Percentiles rank a stretch among this genome's conserved stretches.
These are phyloP conservation scores for Epistrophe eligans DNA, from an alignment of 2,888 invertebrate genomes.

Conservation along the genomic window DNA sequence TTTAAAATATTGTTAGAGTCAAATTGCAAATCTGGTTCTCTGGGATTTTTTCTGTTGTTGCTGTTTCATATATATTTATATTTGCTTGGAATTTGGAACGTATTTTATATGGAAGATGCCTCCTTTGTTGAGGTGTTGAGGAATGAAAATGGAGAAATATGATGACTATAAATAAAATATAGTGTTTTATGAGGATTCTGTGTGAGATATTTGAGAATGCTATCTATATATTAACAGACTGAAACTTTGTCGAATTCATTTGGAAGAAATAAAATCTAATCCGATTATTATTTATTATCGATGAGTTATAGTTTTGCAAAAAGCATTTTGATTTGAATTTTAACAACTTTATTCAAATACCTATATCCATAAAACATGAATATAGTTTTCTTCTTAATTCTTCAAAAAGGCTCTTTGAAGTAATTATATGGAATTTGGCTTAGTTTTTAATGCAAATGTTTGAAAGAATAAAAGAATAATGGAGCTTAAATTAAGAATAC, in stretches of 20 bases:
- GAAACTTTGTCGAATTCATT: background rate
- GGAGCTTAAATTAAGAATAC: too few species aligned
- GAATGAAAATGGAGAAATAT: background rate
- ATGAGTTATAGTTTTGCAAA: background rate
- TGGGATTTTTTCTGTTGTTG: background rate
- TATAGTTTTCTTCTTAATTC: too few species aligned
- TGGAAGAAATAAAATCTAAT: background rate
- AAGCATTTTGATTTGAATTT: background rate
- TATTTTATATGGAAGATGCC: background rate
- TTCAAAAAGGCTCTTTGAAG: too few species aligned
- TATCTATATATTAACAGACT: constrained; percentile 4
- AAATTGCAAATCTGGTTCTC: constrained; percentile 55
- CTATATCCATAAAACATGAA: background rate
- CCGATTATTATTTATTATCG: background rate
- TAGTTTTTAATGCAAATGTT: background rate
- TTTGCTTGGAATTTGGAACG: background rate
- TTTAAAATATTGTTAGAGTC: constrained; percentile 48
- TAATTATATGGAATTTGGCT: background rate
- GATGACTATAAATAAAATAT: background rate
- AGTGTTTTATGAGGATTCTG: background rate
- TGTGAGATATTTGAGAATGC: background rate
- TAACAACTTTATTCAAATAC: background rate
- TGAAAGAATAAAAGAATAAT: too few species aligned
- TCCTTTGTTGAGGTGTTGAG: background rate
- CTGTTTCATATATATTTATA: background rate